These are phyloP conservation scores for Phoeniculus purpureus DNA, from an alignment of 2,797 vertebrate species.

Conservation along the genomic window DNA sequence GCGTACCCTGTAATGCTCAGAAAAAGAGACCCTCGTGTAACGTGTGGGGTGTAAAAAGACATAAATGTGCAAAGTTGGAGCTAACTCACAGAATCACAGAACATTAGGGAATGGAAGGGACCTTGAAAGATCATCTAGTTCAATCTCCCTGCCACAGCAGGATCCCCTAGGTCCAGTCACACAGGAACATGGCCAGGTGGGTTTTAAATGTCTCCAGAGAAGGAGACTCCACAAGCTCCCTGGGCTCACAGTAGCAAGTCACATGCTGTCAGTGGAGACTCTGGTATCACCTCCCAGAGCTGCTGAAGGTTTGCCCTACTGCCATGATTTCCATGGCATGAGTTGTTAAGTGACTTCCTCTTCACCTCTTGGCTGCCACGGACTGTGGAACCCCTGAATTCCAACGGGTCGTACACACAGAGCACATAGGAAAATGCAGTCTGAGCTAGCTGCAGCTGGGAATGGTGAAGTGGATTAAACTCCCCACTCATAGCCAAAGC, in stretches of 20 bases:
- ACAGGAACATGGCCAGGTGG: too few species aligned
- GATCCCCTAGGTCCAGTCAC: too few species aligned
- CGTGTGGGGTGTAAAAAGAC: background rate
- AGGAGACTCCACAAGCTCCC: too few species aligned
- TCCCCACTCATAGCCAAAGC: background rate
- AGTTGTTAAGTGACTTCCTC: background rate
- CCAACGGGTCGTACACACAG: background rate
- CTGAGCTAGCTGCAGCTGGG: background rate
- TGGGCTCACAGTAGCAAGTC: background rate
- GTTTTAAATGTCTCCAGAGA: too few species aligned
- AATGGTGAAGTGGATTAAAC: background rate
- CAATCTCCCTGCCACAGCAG: too few species aligned
- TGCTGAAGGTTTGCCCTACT: background rate
- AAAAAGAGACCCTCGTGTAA: background rate
- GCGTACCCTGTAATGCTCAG: background rate
- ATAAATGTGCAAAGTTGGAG: background rate
- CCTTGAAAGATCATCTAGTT: too few species aligned
- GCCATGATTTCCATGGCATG: background rate
- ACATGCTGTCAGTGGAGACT: background rate
- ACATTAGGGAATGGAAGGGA: too few species aligned
- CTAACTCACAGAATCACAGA: background rate
- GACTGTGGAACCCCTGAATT: background rate
- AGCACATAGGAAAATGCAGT: background rate
- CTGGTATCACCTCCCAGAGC: background rate
- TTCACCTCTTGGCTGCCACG: background rate